Conservation (phyloP, 53 echinoderm and acorn worm genomes). For the Arbacia lixula region DNA sequence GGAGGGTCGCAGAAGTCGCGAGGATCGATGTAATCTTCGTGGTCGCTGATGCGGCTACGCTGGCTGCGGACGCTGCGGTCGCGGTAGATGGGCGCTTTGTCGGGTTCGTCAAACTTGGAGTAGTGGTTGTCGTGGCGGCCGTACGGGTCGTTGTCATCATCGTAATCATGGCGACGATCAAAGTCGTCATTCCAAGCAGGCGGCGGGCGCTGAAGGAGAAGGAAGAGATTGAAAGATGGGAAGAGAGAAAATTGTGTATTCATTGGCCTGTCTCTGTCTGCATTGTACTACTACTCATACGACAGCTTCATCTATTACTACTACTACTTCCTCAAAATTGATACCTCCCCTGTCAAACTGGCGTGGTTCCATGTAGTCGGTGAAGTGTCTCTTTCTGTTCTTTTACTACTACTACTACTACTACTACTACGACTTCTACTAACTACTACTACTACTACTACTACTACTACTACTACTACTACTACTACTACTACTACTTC, state of each 20-base stretch:
- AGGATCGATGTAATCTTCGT: constrained; percentile 38
- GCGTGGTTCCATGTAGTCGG: constrained; percentile 88
- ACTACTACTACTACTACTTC: too few species aligned
- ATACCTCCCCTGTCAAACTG: constrained; percentile 58
- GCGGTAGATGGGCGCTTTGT: constrained; percentile 26
- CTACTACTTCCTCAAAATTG: too few species aligned
- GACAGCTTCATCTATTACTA: too few species aligned
- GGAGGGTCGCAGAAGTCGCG: constrained; percentile 28
- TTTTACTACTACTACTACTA: constrained; percentile 78
- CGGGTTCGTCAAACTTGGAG: constrained; percentile 5
- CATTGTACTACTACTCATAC: too few species aligned
- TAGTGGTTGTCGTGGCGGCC: not conserved
- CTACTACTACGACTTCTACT: too few species aligned
- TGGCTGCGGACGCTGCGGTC: constrained; percentile 34
- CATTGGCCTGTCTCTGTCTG: too few species aligned
- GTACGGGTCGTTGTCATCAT: constrained; percentile 46
- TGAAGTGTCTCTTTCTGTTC: constrained; percentile 57
- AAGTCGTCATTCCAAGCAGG: not conserved
- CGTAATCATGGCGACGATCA: constrained; percentile 1
- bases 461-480: too few species aligned
- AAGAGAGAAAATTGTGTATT: too few species aligned
- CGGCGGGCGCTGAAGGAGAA: constrained; percentile 20
- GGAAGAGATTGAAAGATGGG: too few species aligned
- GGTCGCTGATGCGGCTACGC: constrained; percentile 36
- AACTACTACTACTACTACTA: too few species aligned